Percentiles rank a stretch among this genome's conserved stretches.
These are phyloP conservation scores for Mustela nigripes DNA, from an alignment of 2,113 vertebrate genomes.

Conservation along the genomic window DNA sequence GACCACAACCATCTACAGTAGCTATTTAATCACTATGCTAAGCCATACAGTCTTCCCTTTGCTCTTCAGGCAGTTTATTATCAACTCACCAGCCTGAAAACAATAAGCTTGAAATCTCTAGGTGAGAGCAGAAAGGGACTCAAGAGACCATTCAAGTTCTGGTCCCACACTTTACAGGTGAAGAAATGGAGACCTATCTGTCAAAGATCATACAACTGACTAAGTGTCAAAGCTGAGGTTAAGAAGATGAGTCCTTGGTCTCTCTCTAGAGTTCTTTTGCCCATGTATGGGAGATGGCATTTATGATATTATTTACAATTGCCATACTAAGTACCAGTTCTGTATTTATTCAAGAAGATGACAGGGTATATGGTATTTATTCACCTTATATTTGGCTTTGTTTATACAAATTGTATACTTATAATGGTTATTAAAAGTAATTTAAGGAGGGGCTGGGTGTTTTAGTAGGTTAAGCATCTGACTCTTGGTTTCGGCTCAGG, in stretches of 20 bases:
- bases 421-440: neutral
- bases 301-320: neutral
- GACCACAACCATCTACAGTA: neutral
- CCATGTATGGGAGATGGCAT: neutral
- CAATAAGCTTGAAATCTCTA: neutral
- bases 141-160: neutral
- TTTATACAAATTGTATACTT: neutral
- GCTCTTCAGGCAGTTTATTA: neutral
- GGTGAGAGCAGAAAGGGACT: neutral
- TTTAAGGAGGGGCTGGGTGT: neutral
- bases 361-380: neutral
- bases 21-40: neutral
- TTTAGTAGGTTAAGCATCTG: neutral
- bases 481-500: neutral
- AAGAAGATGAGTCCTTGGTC: neutral
- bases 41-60: neutral
- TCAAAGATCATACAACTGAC: neutral
- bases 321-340: neutral
- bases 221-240: neutral
- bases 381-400: neutral
- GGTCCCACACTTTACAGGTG: neutral
- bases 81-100: neutral
- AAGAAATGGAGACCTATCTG: neutral
- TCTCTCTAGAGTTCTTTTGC: neutral
- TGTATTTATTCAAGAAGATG: constrained; percentile 4